Evolutionary conservation across 1,140 invertebrate species (phyloP), one percentile per base, ranked within the genome.

Genomic region (Lasioglossum baleicum): DNA sequence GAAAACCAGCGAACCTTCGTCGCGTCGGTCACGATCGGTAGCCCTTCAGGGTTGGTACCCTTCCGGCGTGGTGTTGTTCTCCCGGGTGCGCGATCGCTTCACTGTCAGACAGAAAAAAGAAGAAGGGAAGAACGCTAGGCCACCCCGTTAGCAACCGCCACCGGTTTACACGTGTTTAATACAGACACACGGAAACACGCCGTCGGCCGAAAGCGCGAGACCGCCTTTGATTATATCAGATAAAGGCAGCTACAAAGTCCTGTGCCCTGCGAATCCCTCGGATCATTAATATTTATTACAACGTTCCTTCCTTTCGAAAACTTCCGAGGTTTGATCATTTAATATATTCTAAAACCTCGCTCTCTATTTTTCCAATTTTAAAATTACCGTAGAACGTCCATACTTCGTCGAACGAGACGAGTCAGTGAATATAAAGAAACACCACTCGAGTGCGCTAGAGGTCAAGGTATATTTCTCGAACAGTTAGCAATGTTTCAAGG

Each of bases 51-150:
- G 91, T 88, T 90, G 92, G 89, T 93, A 93, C 86, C 92, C 92
- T 83, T 92, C 91, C 83, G 92, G 88, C 75, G 91, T 91, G 66
- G 91, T 91, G 90, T 92, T 92, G 91, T 94, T 94, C 91, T 94
- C 94, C 83, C 94, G 92, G 85, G 94, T 94, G 86, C 94, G 94
- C 87, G 94, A 94, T 91, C 94, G 93, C 90, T 94, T 94, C 90
- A 94, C 94, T 94, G 91, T 88, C 81, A 83, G 83, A 88, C 88
- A 91, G 84, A 92, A 91, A 89, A 88, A 84, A 68, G 86, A 65
- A 65, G 67, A 68, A 71, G 70, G 82, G 77, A 87, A 80, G 81
- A 83, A 90, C 87, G 88, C 87, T 88, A 85, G 83, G 88, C 83
- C 82, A 86, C 73, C 87, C 86, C 81, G 73, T 90, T 86, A 86